Evolutionary conservation across 2,888 invertebrate species (phyloP), one percentile per base, ranked within the genome.

Genomic region (Ennomos quercinarius): DNA sequence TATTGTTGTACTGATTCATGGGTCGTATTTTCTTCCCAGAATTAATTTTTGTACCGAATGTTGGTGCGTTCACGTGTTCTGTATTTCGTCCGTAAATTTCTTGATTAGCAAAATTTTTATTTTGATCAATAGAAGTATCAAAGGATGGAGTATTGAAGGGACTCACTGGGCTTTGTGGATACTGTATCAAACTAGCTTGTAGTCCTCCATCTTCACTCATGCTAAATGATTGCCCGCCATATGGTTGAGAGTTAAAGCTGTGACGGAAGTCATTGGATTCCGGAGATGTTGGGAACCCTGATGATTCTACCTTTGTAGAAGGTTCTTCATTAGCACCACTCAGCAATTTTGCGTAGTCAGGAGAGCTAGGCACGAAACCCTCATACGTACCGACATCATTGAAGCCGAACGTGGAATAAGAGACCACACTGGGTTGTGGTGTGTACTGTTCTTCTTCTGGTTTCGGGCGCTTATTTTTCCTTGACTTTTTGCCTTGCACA

Each of bases 371-470:
- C 9, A 91, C 78, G 57, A 90, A 91, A 2, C 89, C 91, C 64
- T 89, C 86, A 67, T 87, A 86, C 34, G 83, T 74, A 59, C 86
- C 86, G 40, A 91, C 90, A 72, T 91, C 91, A 46, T 91, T 90
- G 66, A 91, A 89, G 49, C 91, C 92, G 52, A 90, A 92, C 42
- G 87, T 89, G 1, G 92, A 91, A 69, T 91, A 91, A 1, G 91
- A 86, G 9, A 91, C 84, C 8, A 92, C 89, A 68, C 80, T 90
- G 9, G 91, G 90, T 61, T 89, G 86, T 5, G 87, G 83, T 10
- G 83, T 85, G 5, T 81, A 78, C 38, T 81, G 80, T 39, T 85
- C 83, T 11, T 86, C 85, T 44, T 83, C 82, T 51, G 79, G 76
- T 66, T 81, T 84, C 0, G 83, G 80, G 43, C 78, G 76, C 73